Conservation (phyloP, 2,888 invertebrate species). For the Strigamia maritima region DNA sequence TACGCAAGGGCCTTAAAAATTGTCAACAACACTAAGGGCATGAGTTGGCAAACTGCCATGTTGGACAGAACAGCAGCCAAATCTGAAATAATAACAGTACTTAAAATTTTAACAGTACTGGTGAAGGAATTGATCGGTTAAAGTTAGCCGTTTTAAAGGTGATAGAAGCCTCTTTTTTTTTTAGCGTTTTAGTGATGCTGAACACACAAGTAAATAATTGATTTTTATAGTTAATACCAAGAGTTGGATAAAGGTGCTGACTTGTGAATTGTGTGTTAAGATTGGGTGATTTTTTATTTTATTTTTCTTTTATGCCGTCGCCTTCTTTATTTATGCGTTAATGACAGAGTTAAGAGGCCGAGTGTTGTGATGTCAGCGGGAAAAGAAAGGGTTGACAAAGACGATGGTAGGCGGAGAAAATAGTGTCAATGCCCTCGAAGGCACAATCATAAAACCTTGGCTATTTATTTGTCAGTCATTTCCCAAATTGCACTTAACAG, state of each 20-base stretch:
- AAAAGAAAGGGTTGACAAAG: conserved; percentile 32
- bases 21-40: conserved; percentile 10
- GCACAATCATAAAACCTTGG: conserved; percentile 26
- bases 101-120: conserved; percentile 25
- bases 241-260: not conserved
- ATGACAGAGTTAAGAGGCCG: conserved; percentile 4
- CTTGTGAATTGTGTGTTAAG: not conserved
- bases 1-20: conserved; percentile 10
- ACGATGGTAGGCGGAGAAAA: not conserved
- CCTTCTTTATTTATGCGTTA: conserved; percentile 21
- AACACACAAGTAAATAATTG: not conserved
- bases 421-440: conserved; percentile 30
- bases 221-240: not conserved
- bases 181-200: not conserved
- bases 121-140: not conserved
- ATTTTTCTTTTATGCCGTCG: not conserved
- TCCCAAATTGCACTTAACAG: conserved; percentile 21
- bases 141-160: not conserved
- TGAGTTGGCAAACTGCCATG: not conserved
- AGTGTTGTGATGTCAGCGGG: conserved; percentile 20
- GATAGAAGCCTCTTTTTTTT: not conserved
- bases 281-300: not conserved
- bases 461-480: conserved; percentile 34
- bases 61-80: not conserved
- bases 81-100: conserved; percentile 15